Evolutionary conservation across 2,888 invertebrate species (phyloP), one percentile per base, ranked within the genome.

Genomic region (Tortrix viridana): DNA sequence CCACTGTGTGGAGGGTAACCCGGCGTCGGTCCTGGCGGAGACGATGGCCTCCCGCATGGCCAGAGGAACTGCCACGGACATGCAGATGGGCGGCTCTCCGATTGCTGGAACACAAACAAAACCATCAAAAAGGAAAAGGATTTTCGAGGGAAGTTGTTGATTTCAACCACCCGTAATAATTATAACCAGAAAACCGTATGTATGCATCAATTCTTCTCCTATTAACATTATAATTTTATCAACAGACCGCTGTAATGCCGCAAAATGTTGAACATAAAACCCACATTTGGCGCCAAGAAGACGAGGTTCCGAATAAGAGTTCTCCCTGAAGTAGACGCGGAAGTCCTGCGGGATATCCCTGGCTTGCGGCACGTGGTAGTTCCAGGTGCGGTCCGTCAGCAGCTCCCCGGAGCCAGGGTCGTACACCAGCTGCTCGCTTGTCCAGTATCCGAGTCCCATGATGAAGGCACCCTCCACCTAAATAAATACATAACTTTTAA

Each of bases 331-430:
- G 38, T 89, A 88, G 0, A 95, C 81, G 48, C 94, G 86, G 59
- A 95, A 93, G 75, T 94, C 93, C 32, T 92, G 86, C 0, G 95
- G 95, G 67, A 95, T 95, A 69, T 95, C 95, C 71, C 93, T 94
- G 0, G 93, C 91, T 20, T 94, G 93, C 0, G 95, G 95, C 6
- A 94, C 90, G 73, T 94, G 93, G 74, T 95, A 95, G 68, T 91
- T 93, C 96, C 96, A 96, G 16, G 95, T 94, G 46, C 95, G 89
- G 71, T 94, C 90, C 12, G 95, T 95, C 6, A 94, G 81, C 3
- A 95, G 74, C 68, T 89, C 83, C 1, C 95, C 96, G 9, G 93
- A 93, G 9, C 82, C 77, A 5, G 88, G 75, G 69, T 94, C 91
- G 71, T 93, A 94, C 0, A 74, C 68, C 12, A 95, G 74, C 57